A percentile compares a stretch with the other conserved stretches of the same genome.
phyloP scores from a whole-genome alignment of 2,888 invertebrate genomes.

The Agriopis leucophaearia region DNA sequence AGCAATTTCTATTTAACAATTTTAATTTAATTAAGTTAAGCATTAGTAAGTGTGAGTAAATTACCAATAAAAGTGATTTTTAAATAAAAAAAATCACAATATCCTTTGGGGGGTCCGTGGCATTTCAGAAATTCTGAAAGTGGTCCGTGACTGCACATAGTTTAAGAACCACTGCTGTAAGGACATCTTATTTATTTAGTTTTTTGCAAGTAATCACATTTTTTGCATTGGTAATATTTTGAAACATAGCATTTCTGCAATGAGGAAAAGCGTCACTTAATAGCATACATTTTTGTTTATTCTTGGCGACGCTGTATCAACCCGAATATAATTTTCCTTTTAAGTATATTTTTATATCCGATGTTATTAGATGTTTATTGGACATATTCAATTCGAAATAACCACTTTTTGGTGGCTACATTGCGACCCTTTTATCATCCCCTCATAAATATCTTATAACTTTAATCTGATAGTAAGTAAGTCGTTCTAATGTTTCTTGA shows the following conservation, averaged over 20 bases:
- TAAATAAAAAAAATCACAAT: too few relatives aligned
- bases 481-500: neutral
- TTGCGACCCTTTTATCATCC: slow-evolving; percentile 5
- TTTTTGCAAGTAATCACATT: too few relatives aligned
- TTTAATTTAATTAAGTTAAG: too few relatives aligned
- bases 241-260: neutral
- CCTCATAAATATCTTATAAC: neutral
- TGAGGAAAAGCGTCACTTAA: slow-evolving; percentile 2
- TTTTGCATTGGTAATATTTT: neutral
- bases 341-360: slow-evolving; percentile 13
- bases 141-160: too few relatives aligned
- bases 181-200: too few relatives aligned
- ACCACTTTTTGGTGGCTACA: slow-evolving; percentile 7
- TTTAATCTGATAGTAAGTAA: neutral
- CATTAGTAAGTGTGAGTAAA: too few relatives aligned
- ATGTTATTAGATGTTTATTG: slow-evolving; percentile 23
- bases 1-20: too few relatives aligned
- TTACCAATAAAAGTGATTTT: too few relatives aligned
- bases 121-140: too few relatives aligned
- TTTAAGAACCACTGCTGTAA: too few relatives aligned
- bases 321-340: slow-evolving; percentile 30
- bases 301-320: slow-evolving; percentile 6
- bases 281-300: slow-evolving; percentile 9
- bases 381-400: slow-evolving; percentile 19
- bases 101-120: too few relatives aligned